These are phyloP conservation scores for Xyrauchen texanus DNA, from an alignment of 2,113 vertebrate species.

Conservation along the genomic window DNA sequence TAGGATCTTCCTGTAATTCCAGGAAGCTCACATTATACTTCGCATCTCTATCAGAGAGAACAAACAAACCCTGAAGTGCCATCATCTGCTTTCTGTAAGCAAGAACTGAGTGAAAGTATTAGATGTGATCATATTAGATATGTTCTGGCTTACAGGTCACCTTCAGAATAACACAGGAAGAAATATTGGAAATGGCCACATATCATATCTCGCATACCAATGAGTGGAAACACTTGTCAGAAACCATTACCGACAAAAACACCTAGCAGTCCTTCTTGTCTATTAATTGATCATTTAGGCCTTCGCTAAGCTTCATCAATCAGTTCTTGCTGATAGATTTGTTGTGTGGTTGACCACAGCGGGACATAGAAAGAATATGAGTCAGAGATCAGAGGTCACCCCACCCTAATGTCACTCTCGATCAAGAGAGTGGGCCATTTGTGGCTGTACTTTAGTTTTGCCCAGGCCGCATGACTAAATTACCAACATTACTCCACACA, in stretches of 20 bases:
- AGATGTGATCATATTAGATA: neutral
- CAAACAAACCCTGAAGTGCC: neutral
- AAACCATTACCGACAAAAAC: neutral
- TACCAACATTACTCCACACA: neutral
- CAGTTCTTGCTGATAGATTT: conserved; percentile 1
- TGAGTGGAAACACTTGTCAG: neutral
- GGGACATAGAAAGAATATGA: conserved; percentile 6
- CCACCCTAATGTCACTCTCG: conserved; percentile 19
- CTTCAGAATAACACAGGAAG: neutral
- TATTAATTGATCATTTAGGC: conserved; percentile 31
- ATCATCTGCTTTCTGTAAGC: neutral
- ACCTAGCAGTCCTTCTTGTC: neutral
- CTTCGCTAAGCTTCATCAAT: conserved; percentile 31
- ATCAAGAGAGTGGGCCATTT: conserved; percentile 6
- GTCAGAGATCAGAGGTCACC: conserved; percentile 34
- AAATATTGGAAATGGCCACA: neutral
- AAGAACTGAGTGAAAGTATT: neutral
- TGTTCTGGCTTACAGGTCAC: neutral
- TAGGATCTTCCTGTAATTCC: neutral
- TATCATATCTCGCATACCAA: neutral
- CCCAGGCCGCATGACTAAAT: conserved; percentile 20
- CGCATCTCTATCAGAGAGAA: conserved; percentile 1
- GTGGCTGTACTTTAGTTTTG: neutral
- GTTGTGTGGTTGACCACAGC: conserved; percentile 6
- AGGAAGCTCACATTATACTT: neutral